Base-by-base conservation (phyloP, 2,113 vertebrate genomes). In the Syrrhaptes paradoxus region DNA sequence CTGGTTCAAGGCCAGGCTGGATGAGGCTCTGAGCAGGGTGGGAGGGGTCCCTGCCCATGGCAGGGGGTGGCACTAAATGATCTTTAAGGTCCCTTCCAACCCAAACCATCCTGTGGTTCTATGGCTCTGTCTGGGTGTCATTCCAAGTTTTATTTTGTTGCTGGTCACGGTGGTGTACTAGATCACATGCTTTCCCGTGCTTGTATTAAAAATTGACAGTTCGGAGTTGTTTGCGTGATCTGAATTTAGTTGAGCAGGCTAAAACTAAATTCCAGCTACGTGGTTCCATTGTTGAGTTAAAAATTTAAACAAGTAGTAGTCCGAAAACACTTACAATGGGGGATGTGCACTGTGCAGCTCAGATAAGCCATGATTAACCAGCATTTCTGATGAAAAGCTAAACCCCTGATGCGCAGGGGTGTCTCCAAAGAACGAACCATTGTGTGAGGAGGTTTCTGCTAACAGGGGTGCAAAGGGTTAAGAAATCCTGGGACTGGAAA, bases 261-360 rank as follows among this genome's bases (percentile, higher is more conserved):
- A 43, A 63, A 83, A 55, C 57, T 26, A 4, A 72, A 83, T 58
- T 77, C 81, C 32, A 54, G 46, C 10, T 38, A 46, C 3, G 1
- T 2, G 3, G 3, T 22, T 59, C 5, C 11, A 4, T 29, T 65
- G 73, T 9, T 15, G 34, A 48, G n/a, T 52, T 78, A 51, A 80
- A 68, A 68, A 55, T 55, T 59, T 34, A 34, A 49, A 67, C 16
- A 9, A 8, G 57, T 17, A 34, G 58, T 24, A 7, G 2, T 32
- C 13, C 26, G 55, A 24, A 59, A 49, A 1, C 49, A 59, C 21
- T 31, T 26, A 14, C 7, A 29, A 10, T 18, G 32, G n/a, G 54
- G 29, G 54, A 15, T 0, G 0, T 19, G 25, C 18, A 4, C n/a
- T 18, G 19, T 22, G 45, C 34, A 43, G 34, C 59, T 77, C 68